Base-by-base conservation (phyloP, 2,113 vertebrate species). In the Hemichromis elongatus region DNA sequence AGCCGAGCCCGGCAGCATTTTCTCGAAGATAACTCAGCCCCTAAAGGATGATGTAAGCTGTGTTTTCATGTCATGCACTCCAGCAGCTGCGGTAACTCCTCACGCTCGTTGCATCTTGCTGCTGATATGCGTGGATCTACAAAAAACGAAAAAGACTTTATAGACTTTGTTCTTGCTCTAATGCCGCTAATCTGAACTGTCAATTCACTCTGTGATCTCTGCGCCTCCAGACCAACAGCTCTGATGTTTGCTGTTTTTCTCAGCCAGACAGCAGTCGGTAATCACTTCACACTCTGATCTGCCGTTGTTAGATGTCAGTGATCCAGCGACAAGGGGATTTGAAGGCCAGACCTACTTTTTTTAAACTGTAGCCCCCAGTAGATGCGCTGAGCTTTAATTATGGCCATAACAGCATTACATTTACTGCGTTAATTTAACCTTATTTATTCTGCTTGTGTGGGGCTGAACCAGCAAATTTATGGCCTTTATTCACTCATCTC, bases 111-210 rank as follows among this genome's bases (percentile, higher is more conserved):
- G 79, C 55, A 12, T 18, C 61, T 59, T 30, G 13, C 61, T 59
- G 9, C 28, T 59, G 50, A 19, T 77, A 45, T 80, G 82, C 75
- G 28, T 63, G 40, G 3, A n/a, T 81, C 53, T 53, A 1, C 30
- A 81, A 79, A 35, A 14, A n/a, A 4, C 1, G 8, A 45, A n/a
- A 42, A 6, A 37, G 13, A 28, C 11, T 52, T n/a, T 13, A 21
- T 6, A 63, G 59, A 66, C 85, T 75, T 87, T 82, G 66, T 83
- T 85, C 79, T 75, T 2, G 14, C n/a, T 81, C 5, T 80, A 45
- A 84, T 82, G 81, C 81, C 1, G 45, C 53, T 90, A 86, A 87
- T 91, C 75, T 75, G 79, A 90, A 33, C 47, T 77, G 83, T 88
- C 86, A 45, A 6, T 68, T 30, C 30, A 6, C 21, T 75, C 13